Evolutionary conservation across 2,113 vertebrate genomes (phyloP).

Genomic region (Entomyzon cyanotis): DNA sequence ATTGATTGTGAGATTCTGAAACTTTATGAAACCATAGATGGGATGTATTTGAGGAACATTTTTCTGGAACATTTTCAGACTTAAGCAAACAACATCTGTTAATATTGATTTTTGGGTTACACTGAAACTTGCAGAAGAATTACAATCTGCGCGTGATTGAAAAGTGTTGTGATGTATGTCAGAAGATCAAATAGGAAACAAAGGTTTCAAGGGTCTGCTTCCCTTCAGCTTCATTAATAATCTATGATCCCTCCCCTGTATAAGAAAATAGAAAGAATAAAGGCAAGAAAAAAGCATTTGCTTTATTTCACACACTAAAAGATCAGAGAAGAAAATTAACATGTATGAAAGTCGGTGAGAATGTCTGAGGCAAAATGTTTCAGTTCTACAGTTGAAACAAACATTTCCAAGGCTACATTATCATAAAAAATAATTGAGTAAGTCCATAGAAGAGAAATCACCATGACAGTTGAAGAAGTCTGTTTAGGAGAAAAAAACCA

Average conservation of each 20-base stretch:
- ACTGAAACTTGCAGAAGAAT: constrained; percentile 52
- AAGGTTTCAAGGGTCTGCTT: background rate
- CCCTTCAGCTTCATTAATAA: background rate
- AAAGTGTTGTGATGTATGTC: constrained; percentile 5
- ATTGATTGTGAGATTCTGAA: constrained; percentile 70
- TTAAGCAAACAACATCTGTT: constrained; percentile 76
- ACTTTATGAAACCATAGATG: constrained; percentile 69
- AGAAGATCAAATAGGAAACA: constrained; percentile 26
- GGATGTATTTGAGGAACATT: constrained; percentile 56
- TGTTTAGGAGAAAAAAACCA: background rate
- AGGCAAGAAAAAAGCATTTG: background rate
- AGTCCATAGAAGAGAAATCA: background rate
- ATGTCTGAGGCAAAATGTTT: background rate
- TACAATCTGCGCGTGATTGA: constrained; percentile 41
- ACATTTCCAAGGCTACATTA: background rate
- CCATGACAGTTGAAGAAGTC: background rate
- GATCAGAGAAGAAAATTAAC: background rate
- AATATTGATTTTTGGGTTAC: constrained; percentile 70
- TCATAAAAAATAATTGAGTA: background rate
- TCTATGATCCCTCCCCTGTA: background rate
- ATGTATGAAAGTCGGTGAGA: background rate
- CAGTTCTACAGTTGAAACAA: background rate
- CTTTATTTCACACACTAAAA: background rate
- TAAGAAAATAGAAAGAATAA: background rate
- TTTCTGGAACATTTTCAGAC: constrained; percentile 69